Evolutionary conservation across 1,140 invertebrate genomes (phyloP).

Genomic region (Cephus cinctus): DNA sequence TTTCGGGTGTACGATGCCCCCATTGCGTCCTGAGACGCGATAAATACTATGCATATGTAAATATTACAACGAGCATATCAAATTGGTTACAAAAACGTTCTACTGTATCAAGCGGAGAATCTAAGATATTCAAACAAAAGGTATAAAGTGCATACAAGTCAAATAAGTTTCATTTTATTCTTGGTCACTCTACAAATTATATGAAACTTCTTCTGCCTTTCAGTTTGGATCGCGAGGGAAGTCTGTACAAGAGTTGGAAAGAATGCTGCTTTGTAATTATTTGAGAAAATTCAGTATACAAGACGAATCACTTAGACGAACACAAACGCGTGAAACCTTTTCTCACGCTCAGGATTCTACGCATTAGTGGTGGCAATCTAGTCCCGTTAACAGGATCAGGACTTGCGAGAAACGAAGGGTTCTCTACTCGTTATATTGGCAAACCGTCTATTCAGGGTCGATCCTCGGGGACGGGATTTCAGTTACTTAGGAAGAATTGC

Average conservation of each 20-base stretch:
- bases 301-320: not conserved
- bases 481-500: slow-evolving; percentile 2
- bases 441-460: slow-evolving; percentile 22
- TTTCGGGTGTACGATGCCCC: slow-evolving; percentile 16
- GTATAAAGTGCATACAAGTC: not conserved
- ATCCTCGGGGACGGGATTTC: slow-evolving; percentile 34
- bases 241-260: not conserved
- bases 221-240: not conserved
- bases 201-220: not conserved
- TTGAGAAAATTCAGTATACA: not conserved
- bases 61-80: slow-evolving; percentile 41
- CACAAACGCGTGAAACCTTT: slow-evolving; percentile 23
- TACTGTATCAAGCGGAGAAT: not conserved
- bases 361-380: slow-evolving; percentile 21
- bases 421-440: slow-evolving; percentile 38
- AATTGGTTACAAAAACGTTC: slow-evolving; percentile 24
- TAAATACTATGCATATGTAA: slow-evolving; percentile 55
- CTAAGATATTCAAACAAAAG: not conserved
- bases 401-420: slow-evolving; percentile 34
- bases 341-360: slow-evolving; percentile 20
- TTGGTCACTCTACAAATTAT: not conserved
- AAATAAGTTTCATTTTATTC: not conserved
- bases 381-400: slow-evolving; percentile 44
- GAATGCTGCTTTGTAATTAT: not conserved
- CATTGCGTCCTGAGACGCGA: slow-evolving; percentile 41